phyloP scores from a whole-genome alignment of 2,888 invertebrate genomes.

The Lepidocyrtoides sp. region DNA sequence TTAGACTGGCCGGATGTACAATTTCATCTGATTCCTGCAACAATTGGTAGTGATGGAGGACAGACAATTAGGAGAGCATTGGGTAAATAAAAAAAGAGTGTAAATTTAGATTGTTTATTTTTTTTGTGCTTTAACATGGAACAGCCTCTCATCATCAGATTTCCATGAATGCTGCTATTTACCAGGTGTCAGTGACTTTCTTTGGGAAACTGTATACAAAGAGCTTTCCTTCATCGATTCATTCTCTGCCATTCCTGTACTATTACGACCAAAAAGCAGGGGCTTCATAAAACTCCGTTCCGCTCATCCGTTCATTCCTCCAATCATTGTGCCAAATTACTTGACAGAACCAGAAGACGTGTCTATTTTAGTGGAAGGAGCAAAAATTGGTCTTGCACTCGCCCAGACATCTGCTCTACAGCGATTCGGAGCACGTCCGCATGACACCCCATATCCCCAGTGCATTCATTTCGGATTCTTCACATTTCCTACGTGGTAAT shows the following conservation, averaged over 20 bases:
- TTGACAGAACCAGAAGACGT: conserved; percentile 76
- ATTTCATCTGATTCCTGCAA: conserved; percentile 81
- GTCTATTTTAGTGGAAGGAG: conserved; percentile 76
- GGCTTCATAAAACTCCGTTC: conserved; percentile 80
- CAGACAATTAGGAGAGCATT: conserved; percentile 73
- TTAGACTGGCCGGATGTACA: conserved; percentile 83
- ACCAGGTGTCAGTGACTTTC: conserved; percentile 88
- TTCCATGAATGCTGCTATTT: not conserved
- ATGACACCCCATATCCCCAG: conserved; percentile 91
- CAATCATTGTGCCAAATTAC: conserved; percentile 82
- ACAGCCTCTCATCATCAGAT: not conserved
- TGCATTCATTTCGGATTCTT: conserved; percentile 85
- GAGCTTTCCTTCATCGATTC: conserved; percentile 80
- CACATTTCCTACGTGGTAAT: conserved; percentile 90
- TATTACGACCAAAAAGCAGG: conserved; percentile 78
- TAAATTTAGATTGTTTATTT: not conserved
- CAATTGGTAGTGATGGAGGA: conserved; percentile 83
- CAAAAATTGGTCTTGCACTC: conserved; percentile 77
- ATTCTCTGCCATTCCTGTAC: conserved; percentile 82
- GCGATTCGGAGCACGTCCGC: conserved; percentile 72
- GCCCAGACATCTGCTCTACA: conserved; percentile 77
- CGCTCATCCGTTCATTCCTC: conserved; percentile 77
- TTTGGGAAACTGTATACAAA: conserved; percentile 83
- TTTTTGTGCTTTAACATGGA: not conserved
- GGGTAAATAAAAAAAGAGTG: conserved; percentile 38